phyloP scores from a whole-genome alignment of 2,113 vertebrate species.

The rabbit (Oryctolagus cuniculus) region DNA sequence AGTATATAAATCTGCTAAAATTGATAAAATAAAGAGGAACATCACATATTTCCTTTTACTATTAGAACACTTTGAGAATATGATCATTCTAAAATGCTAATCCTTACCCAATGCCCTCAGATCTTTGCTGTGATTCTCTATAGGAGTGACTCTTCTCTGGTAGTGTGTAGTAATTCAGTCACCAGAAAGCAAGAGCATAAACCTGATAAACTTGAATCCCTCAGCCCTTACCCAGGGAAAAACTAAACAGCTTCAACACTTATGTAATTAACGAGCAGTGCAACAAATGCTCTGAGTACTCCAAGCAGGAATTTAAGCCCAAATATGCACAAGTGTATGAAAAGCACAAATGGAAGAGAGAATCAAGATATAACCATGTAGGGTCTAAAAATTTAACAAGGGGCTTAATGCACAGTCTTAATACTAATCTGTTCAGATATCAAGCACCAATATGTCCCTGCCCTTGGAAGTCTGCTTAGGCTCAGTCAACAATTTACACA shows the following conservation, averaged over 20 bases:
- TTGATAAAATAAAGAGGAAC: slow-evolving; percentile 62
- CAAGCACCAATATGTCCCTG: slow-evolving; percentile 9
- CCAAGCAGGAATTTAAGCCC: slow-evolving; percentile 21
- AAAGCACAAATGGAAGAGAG: background rate
- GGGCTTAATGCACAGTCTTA: background rate
- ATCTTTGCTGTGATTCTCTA: background rate
- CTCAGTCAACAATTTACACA: slow-evolving; percentile 9
- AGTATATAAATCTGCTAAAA: slow-evolving; percentile 14
- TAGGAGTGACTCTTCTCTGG: slow-evolving; percentile 40
- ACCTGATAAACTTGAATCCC: slow-evolving; percentile 66
- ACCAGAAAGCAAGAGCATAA: slow-evolving; percentile 14
- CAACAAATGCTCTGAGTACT: slow-evolving; percentile 27
- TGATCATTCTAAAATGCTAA: slow-evolving; percentile 44
- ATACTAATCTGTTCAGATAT: background rate
- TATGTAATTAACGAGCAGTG: slow-evolving; percentile 53
- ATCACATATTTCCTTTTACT: slow-evolving; percentile 46
- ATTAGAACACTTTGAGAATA: slow-evolving; percentile 13
- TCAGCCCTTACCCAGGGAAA: slow-evolving; percentile 49
- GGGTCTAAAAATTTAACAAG: background rate
- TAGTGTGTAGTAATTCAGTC: slow-evolving; percentile 51
- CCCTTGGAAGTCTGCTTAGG: slow-evolving; percentile 15
- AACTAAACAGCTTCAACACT: slow-evolving; percentile 41
- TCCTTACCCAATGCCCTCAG: slow-evolving; percentile 1
- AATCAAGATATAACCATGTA: slow-evolving; percentile 13
- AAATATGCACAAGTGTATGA: slow-evolving; percentile 35